Conservation (phyloP, 2,888 invertebrate species). For the Pyrrhia umbra region DNA sequence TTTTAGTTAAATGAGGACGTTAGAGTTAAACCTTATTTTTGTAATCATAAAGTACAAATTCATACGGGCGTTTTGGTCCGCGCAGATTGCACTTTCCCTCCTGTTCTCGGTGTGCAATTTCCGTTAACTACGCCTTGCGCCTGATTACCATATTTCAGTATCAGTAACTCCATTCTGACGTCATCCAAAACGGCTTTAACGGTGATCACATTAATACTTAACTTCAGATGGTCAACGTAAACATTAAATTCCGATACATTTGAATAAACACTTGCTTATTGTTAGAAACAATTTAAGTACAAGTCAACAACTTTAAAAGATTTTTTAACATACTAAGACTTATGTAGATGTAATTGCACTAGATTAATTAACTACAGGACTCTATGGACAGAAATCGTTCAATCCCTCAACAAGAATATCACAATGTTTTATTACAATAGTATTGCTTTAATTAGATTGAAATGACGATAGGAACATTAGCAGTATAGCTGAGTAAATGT, state of each 20-base stretch:
- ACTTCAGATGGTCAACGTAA: not conserved
- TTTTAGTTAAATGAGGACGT: not conserved
- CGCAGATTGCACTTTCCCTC: no score
- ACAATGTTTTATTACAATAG: slow-evolving; percentile 54
- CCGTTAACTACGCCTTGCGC: no score
- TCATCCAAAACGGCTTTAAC: not conserved
- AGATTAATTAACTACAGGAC: slow-evolving; percentile 46
- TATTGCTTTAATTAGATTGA: slow-evolving; percentile 54
- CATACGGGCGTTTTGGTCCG: not conserved
- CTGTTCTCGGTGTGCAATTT: no score
- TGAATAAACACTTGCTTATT: slow-evolving; percentile 20
- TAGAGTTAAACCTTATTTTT: not conserved
- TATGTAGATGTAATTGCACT: slow-evolving; percentile 48
- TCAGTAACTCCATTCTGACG: not conserved
- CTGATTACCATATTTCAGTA: no score
- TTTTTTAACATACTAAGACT: slow-evolving; percentile 28
- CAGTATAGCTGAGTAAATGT: slow-evolving; percentile 36
- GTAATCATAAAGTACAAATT: not conserved
- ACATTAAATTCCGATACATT: slow-evolving; percentile 7
- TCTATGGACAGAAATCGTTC: slow-evolving; percentile 55
- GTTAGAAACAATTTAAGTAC: slow-evolving; percentile 30
- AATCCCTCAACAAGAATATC: slow-evolving; percentile 60
- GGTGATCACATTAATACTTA: not conserved
- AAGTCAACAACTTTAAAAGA: slow-evolving; percentile 49
- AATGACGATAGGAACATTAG: slow-evolving; percentile 51